Evolutionary conservation across 2,888 invertebrate species (phyloP), one percentile per base, ranked within the genome.

Genomic region (Eremobia ochroleuca): DNA sequence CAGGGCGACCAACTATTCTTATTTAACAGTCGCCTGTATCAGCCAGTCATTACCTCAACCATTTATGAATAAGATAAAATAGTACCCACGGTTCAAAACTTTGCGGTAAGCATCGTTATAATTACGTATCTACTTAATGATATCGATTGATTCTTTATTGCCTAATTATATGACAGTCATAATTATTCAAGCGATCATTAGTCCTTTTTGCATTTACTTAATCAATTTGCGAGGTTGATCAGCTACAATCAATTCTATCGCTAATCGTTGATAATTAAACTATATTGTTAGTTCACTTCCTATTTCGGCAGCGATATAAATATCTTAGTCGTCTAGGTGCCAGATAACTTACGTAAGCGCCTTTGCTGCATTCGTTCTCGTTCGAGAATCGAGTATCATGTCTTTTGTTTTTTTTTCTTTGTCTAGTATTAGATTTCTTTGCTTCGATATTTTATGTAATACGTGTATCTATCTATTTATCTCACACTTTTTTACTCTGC

Each of bases 241-340:
- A 62, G 64, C 59, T 55, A 64, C 68, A 77, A 79, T 75, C 66
- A 80, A 77, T 55, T 77, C 59, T 43, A 77, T 79, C 73, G 71
- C 61, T 73, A 80, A 80, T 78, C 52, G 66, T 76, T 61, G 52
- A 55, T 85, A 73, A 87, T 85, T 89, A 88, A 82, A 82, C 86
- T 76, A 74, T 77, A 80, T 81, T 78, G 78, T 58, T 79, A 46
- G 59, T 78, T 74, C 70, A 80, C 87, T 89, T 89, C 89, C 89
- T 89, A 83, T 89, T 83, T 71, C 62, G 74, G 37, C 73, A 66
- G 49, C 55, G 70, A 72, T 82, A 81, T 73, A 77, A 82, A 82
- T 81, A 87, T 62, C 46, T 59, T 15, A 21, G 67, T 58, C 62
- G 67, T 58, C 59, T 78, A 66, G 66, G 59, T 86, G 79, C 61